Base-by-base conservation (phyloP, 2,888 invertebrate species). In the Mechanitis mazaeus region DNA sequence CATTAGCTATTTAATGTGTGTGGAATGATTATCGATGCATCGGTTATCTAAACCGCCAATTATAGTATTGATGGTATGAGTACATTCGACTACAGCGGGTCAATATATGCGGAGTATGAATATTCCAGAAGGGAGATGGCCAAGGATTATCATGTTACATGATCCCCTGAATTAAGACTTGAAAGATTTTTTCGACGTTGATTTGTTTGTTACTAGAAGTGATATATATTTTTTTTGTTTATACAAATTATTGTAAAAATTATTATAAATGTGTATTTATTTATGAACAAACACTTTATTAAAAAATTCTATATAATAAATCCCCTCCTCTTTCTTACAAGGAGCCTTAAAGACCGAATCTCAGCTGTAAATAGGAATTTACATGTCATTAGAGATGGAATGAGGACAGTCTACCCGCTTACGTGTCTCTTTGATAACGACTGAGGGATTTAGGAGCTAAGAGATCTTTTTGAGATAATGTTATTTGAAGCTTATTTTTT, bases 321-420 rank as follows among this genome's bases (percentile, higher is more conserved):
- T 62, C 55, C 60, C 60, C 58, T 61, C 60, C 61, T 45, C 12
- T 28, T 11, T 31, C 31, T 50, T 31, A 50, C 9, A 50, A 31
- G 61, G 45, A 62, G 58, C 54, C 58, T 50, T 56, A 46, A 56
- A 59, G 56, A 57, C 62, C 68, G 67, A 70, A 69, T 68, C 69
- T 57, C 61, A 61, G 65, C 65, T 65, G 67, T 73, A 70, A 74
- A 74, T 73, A 72, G 68, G 69, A 72, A 76, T 77, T 76, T 76
- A 73, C 75, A 75, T 74, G 69, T 69, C 73, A 72, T 76, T 76
- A 75, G 72, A 58, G 66, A 46, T 59, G 62, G 68, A 68, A 63
- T 66, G 68, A 72, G 35, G 58, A 50, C 55, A 46, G 59, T 46
- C n/a, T 12, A 66, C 58, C 63, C 58, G 54, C 58, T 61, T 58